Percentiles rank a stretch among this genome's conserved stretches.
phyloP scores from a whole-genome alignment of 2,888 invertebrate species.

The Cordilura impudica region DNA sequence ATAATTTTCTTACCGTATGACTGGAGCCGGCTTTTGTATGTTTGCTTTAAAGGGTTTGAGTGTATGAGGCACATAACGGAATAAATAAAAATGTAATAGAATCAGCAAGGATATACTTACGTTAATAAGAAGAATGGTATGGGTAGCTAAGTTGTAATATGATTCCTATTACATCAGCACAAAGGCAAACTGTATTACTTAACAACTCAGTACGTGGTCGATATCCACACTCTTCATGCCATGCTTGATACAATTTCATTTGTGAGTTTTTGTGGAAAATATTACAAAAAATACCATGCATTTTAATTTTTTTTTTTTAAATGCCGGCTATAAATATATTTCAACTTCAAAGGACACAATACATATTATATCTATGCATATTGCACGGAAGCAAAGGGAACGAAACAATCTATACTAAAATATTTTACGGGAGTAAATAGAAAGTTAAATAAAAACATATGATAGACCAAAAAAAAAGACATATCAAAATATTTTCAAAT shows the following conservation, averaged over 20 bases:
- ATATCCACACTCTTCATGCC: slow-evolving; percentile 6
- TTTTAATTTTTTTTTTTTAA: slow-evolving; percentile 39
- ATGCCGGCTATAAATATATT: slow-evolving; percentile 45
- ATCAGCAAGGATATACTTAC: slow-evolving; percentile 28
- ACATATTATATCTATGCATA: not conserved
- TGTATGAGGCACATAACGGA: not conserved
- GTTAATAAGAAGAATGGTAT: slow-evolving; percentile 11
- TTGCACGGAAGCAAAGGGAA: not conserved
- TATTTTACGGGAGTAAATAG: not conserved
- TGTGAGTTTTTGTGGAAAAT: slow-evolving; percentile 15
- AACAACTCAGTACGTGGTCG: slow-evolving; percentile 25
- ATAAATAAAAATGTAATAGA: slow-evolving; percentile 21
- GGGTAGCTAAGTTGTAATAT: slow-evolving; percentile 46
- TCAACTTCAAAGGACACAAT: not conserved
- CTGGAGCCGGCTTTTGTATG: slow-evolving; percentile 64
- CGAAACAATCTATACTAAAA: not conserved
- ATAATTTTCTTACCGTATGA: slow-evolving; percentile 47
- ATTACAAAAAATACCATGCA: slow-evolving; percentile 19
- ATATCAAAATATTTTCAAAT: not conserved
- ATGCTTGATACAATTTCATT: slow-evolving; percentile 18
- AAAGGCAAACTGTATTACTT: slow-evolving; percentile 56
- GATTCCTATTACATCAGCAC: slow-evolving; percentile 63
- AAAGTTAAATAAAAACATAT: no score
- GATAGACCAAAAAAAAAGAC: not conserved
- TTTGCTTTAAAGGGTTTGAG: slow-evolving; percentile 39